These are phyloP conservation scores for Drosophila picticornis DNA, from an alignment of 2,888 invertebrate genomes.

Conservation along the genomic window DNA sequence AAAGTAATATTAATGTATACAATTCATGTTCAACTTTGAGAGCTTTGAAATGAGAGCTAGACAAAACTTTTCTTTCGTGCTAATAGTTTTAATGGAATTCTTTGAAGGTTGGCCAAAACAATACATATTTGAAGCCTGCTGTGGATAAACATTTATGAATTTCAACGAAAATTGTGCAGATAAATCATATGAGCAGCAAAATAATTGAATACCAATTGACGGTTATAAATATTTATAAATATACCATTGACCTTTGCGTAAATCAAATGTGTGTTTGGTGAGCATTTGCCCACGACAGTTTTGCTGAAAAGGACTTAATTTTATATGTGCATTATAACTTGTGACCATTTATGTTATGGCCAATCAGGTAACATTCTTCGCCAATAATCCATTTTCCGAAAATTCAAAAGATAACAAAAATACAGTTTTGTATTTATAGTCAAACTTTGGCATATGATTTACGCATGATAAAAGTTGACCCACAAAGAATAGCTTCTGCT, in stretches of 20 bases:
- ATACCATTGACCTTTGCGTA: background rate
- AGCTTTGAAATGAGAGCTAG: background rate
- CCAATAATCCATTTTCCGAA: background rate
- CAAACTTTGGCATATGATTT: background rate
- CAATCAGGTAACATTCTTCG: conserved; percentile 39
- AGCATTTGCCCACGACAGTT: background rate
- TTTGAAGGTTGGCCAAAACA: background rate
- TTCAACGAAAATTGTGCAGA: background rate
- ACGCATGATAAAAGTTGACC: background rate
- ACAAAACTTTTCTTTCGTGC: background rate
- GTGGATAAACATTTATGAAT: background rate
- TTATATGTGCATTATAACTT: conserved; percentile 11
- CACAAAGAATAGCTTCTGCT: background rate
- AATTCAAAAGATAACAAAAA: background rate
- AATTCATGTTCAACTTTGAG: background rate
- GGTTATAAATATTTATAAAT: background rate
- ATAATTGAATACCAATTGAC: conserved; percentile 42
- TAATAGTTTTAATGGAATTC: background rate
- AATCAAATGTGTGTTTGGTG: conserved; percentile 5
- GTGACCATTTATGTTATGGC: background rate
- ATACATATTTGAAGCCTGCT: no score
- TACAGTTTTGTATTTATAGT: background rate
- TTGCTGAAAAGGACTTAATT: conserved; percentile 19
- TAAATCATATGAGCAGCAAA: background rate
- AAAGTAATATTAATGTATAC: background rate